Conservation (phyloP, 2,888 invertebrate genomes). For the Drosophila cognata region DNA sequence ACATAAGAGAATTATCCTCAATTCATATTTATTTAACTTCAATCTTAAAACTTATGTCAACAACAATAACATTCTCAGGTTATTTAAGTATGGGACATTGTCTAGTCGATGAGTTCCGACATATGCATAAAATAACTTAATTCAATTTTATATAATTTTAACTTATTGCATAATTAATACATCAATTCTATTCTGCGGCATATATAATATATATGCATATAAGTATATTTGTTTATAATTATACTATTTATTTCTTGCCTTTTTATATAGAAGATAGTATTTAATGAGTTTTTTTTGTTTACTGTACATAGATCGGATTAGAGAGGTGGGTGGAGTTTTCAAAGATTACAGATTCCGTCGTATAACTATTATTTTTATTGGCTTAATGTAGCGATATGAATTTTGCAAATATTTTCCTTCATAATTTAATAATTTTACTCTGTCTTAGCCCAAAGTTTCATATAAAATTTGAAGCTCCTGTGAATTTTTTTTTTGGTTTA, state of each 20-base stretch:
- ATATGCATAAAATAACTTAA: conserved; percentile 28
- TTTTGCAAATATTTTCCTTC: conserved; percentile 35
- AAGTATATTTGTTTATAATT: conserved; percentile 13
- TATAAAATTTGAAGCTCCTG: conserved; percentile 73
- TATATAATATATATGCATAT: conserved; percentile 9
- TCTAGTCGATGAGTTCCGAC: conserved; percentile 44
- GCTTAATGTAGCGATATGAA: conserved; percentile 69
- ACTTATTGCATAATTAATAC: conserved; percentile 46
- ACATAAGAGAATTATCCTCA: not conserved
- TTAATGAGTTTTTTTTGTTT: conserved; percentile 27
- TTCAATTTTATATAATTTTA: conserved; percentile 38
- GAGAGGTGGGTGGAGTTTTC: conserved; percentile 59
- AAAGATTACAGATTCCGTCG: conserved; percentile 46
- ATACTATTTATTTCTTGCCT: conserved; percentile 4
- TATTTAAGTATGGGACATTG: conserved; percentile 18
- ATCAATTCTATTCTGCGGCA: conserved; percentile 43
- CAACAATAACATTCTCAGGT: not conserved
- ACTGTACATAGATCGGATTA: conserved; percentile 43
- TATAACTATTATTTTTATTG: conserved; percentile 45
- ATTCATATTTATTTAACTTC: not conserved
- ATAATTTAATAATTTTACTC: conserved; percentile 20
- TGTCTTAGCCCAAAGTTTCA: conserved; percentile 54
- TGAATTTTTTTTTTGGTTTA: conserved; percentile 9
- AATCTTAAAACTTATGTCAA: not conserved
- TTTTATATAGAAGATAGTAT: conserved; percentile 7